Percentiles rank a stretch among this genome's conserved stretches.
Evolutionary conservation across 2,113 vertebrate genomes (phyloP).

Genomic region (Pungitius pungitius): DNA sequence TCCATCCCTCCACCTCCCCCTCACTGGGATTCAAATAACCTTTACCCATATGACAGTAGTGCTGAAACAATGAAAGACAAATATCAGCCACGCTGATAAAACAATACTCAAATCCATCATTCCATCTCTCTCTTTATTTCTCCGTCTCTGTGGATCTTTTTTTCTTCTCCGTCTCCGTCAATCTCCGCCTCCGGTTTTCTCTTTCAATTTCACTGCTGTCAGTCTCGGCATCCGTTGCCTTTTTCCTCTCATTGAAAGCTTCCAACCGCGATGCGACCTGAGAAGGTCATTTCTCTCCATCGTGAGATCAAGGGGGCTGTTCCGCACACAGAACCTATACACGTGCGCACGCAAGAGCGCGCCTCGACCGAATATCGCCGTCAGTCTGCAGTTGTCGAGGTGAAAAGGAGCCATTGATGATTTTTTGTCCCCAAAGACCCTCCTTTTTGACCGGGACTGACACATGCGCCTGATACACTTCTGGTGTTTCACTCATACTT

Average conservation of each 20-base stretch:
- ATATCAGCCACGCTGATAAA: constrained; percentile 55
- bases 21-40: constrained; percentile 58
- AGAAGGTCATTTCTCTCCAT: constrained; percentile 26
- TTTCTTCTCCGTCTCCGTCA: constrained; percentile 18
- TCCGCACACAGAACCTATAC: constrained; percentile 19
- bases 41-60: constrained; percentile 56
- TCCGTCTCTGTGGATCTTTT: constrained; percentile 18
- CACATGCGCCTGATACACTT: constrained; percentile 23
- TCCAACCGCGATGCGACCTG: constrained; percentile 25
- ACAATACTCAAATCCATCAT: constrained; percentile 48
- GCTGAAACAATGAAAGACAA: constrained; percentile 65
- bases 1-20: constrained; percentile 29
- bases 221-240: constrained; percentile 21
- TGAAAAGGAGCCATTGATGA: constrained; percentile 40
- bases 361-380: constrained; percentile 14
- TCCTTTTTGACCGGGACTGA: constrained; percentile 30
- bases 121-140: constrained; percentile 31
- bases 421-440: constrained; percentile 45
- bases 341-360: not conserved
- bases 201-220: constrained; percentile 34
- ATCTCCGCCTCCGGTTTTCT: constrained; percentile 18
- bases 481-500: constrained; percentile 9
- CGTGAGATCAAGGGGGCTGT: constrained; percentile 44
- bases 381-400: constrained; percentile 11
- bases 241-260: constrained; percentile 36